Base-by-base conservation (phyloP, 2,888 invertebrate genomes). In the Chouioia cunea region DNA sequence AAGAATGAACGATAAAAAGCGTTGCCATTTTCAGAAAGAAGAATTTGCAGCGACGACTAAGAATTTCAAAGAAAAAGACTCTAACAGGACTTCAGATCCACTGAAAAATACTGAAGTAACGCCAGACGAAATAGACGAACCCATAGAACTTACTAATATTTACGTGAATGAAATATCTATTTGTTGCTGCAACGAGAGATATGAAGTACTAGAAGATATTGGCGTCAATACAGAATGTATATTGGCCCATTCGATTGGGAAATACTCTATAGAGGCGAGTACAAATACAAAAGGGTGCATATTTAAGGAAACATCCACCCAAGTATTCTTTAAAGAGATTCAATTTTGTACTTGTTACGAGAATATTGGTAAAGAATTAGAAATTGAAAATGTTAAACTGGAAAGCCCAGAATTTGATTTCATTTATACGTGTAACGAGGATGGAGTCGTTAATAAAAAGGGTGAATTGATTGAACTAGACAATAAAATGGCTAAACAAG, bases 161-260 rank as follows among this genome's bases (percentile, higher is more conserved):
- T 73, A 67, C 50, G 63, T 70, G 12, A 70, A 73, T 50, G 70
- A 73, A 36, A 52, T 70, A n/a, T 59, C 56, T 20, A 22, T 70
- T 4, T 70, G 70, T 23, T 18, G 20, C 20, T 70, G 67, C 50
- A 12, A 53, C 0, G 52, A 67, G 0, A 18, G 43, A 2, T 12
- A 0, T 16, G 16, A 53, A 27, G 47, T 2, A 27, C 14, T 16
- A 8, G 12, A n/a, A 8, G 46, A 59, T 14, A 20, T 20, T 12
- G 54, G 60, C 14, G 43, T 48, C 22, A 65, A 71, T n/a, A 65
- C 67, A n/a, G 56, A 68, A n/a, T 16, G 4, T 16, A 2, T 54
- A 2, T 3, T 22, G 1, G 27, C 44, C 8, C 36, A 36, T 36
- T 36, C 36, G 36, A 36, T 10, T 12, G 36, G 36, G 1, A 20